These are phyloP conservation scores for Stramonita haemastoma DNA, from an alignment of 2,888 invertebrate species.

Conservation along the genomic window DNA sequence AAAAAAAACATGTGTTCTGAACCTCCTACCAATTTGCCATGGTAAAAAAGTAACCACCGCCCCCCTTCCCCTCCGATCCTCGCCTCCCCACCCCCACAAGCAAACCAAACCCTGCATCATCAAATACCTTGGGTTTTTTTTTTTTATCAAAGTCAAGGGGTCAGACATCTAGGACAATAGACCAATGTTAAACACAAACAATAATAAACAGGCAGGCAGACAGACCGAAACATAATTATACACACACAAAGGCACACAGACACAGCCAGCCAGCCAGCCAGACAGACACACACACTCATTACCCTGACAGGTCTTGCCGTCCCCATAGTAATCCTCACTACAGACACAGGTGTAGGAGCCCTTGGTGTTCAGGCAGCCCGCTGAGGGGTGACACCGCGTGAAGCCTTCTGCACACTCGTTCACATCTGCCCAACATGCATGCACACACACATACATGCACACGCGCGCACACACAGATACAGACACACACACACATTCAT, in stretches of 20 bases:
- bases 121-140: neutral
- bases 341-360: conserved; percentile 74
- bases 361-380: conserved; percentile 72
- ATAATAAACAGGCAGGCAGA: too few relatives aligned
- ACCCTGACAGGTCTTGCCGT: conserved; percentile 67
- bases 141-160: too few relatives aligned
- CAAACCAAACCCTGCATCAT: neutral
- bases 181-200: too few relatives aligned
- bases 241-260: neutral
- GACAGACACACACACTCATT: conserved; percentile 5
- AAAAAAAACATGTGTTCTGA: too few relatives aligned
- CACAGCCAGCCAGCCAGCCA: neutral
- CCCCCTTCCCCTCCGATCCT: neutral
- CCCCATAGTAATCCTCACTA: conserved; percentile 67
- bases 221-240: too few relatives aligned
- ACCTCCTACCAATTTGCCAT: too few relatives aligned
- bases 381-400: conserved; percentile 66
- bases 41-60: neutral
- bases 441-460: conserved; percentile 23
- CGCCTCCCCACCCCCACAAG: neutral
- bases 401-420: conserved; percentile 71
- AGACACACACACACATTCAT: neutral
- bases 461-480: conserved; percentile 4
- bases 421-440: conserved; percentile 61
- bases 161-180: too few relatives aligned